These are phyloP conservation scores for Trissoscelio sp. DNA, from an alignment of 2,888 invertebrate species.

Conservation along the genomic window DNA sequence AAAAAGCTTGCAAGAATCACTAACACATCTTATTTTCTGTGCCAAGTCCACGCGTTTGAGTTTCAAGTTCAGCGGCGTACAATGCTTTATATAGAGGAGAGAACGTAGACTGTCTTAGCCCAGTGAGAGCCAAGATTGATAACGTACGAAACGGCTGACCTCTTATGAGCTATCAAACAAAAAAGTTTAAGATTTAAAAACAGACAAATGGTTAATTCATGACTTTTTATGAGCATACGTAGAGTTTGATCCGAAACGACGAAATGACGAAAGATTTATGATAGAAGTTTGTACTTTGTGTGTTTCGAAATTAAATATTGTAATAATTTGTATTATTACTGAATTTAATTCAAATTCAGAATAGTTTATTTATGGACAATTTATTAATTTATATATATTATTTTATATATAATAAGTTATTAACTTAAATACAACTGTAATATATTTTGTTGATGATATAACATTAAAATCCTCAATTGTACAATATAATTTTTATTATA, in stretches of 20 bases:
- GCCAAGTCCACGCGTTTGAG: slow-evolving; percentile 61
- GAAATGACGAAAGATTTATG: slow-evolving; percentile 43
- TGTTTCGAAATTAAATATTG: slow-evolving; percentile 6
- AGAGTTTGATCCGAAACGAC: slow-evolving; percentile 55
- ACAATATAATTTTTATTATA: neutral
- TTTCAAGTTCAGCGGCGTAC: slow-evolving; percentile 71
- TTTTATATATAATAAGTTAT: too few species aligned
- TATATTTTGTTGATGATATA: too few species aligned
- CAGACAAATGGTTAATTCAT: slow-evolving; percentile 21
- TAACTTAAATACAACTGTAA: too few species aligned
- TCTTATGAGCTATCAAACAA: slow-evolving; percentile 65
- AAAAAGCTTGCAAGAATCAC: slow-evolving; percentile 22
- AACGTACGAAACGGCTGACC: slow-evolving; percentile 70
- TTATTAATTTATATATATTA: too few species aligned
- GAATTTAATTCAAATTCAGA: neutral
- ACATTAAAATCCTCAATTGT: neutral
- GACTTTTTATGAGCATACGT: slow-evolving; percentile 42
- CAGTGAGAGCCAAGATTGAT: slow-evolving; percentile 80
- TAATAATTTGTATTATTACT: too few species aligned
- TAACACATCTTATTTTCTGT: slow-evolving; percentile 39
- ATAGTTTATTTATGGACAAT: neutral
- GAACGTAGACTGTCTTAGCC: slow-evolving; percentile 82
- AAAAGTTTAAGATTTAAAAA: slow-evolving; percentile 33
- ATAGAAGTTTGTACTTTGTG: slow-evolving; percentile 24
- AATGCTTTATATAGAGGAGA: slow-evolving; percentile 77